Evolutionary conservation across 2,888 invertebrate species (phyloP), one percentile per base, ranked within the genome.

Genomic region (Epinotia bilunana): DNA sequence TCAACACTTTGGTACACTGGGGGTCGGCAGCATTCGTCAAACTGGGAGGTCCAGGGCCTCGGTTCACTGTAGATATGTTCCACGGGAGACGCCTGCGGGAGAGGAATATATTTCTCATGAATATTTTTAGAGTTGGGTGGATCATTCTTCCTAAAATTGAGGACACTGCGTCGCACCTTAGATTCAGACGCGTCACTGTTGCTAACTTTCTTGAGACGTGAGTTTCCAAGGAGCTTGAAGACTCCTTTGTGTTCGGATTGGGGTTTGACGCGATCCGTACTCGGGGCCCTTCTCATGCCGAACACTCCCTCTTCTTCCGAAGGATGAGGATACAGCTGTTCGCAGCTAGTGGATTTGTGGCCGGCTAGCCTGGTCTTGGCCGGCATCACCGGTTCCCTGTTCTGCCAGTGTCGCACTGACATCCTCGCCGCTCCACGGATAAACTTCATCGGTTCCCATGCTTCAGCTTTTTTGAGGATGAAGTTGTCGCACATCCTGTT

Each of bases 361-460:
- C 92, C 87, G 9, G 88, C 80, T 39, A 89, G 86, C 64, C 93
- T 89, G 6, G 89, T 83, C 78, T 92, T 95, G 78, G 80, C 89
- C 78, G 87, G 92, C 76, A 84, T 91, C 83, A 86, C 89, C 79
- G 90, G 95, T 86, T 87, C 95, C 78, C 90, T 91, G 84, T 86
- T 92, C 88, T 90, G 94, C 94, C 92, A 93, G 84, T 92, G 95
- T 86, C 95, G 89, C 84, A 90, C 95, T 84, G 94, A 95, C 84
- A 94, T 90, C 80, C 88, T 90, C 77, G 90, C 94, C 78, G 91
- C 94, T 79, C 92, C 94, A 81, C 90, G 90, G 78, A 90, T 92
- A 82, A 91, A 93, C 81, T 91, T 92, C 89, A 93, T 90, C 61
- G 91, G 91, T 80, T 94, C 93, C 90, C 94, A 94, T 73, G 94